Evolutionary conservation across 2,888 invertebrate genomes (phyloP), one percentile per base, ranked within the genome.

Genomic region (Cristatella mucedo): DNA sequence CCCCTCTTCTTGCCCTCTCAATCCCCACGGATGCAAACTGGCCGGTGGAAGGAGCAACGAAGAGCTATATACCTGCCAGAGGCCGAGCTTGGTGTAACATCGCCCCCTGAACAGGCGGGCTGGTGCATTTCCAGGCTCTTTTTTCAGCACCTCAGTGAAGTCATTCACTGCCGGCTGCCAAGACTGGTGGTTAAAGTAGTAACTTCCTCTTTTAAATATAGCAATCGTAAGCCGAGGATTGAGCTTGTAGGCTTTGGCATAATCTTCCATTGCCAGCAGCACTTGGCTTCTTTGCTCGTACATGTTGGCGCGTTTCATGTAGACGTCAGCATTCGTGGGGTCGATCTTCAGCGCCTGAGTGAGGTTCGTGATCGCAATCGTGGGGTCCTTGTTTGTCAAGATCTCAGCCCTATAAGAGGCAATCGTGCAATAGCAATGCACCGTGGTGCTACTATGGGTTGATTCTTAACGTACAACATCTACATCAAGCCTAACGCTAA

Each of bases 251-350:
- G 55, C 53, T 29, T 50, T 53, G n/a, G 56, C 49, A 46, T 59
- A 63, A 41, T 65, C 63, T 40, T 63, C 63, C 46, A 64, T 53
- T 1, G 65, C 65, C 44, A 64, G 46, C 18, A 59, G 44, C 52
- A 58, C 54, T 18, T 36, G 36, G 7, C 26, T 15, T 4, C 36
- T n/a, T 4, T 24, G 24, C 24, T 36, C 24, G 18, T 36, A 36
- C 9, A 36, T 22, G 13, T 22, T 36, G 21, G 36, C 36, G 13
- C 36, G 22, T 36, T 29, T 21, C 24, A 36, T 4, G 19, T 21
- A 36, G 7, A 36, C 26, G 15, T 65, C 59, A 46, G 59, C 53
- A 42, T 65, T 61, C 4, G 50, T 42, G 0, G 62, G 60, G 41
- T 63, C 55, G 15, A 56, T 43, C 41, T 61, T 60, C 32, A 64